Percentiles rank a stretch among this genome's conserved stretches.
Evolutionary conservation across 2,888 invertebrate species (phyloP).

Genomic region (Lasioglossum marginatum): DNA sequence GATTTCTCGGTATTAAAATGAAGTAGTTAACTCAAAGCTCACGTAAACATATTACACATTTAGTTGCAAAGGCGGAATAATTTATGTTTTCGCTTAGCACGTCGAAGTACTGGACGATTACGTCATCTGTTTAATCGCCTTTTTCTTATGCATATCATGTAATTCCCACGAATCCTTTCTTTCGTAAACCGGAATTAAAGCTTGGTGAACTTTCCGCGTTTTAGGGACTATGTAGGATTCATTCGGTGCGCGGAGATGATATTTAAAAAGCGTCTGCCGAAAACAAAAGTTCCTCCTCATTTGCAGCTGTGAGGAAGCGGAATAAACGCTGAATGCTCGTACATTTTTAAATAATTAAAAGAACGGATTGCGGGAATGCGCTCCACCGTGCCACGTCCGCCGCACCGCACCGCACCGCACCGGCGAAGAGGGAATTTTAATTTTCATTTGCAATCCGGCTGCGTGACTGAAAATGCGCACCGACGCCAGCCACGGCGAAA

Average conservation of each 20-base stretch:
- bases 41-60: not conserved
- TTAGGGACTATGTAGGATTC: not conserved
- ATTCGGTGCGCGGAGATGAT: not conserved
- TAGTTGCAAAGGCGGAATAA: not conserved
- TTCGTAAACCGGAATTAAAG: not conserved
- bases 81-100: not conserved
- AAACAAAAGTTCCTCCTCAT: slow-evolving; percentile 17
- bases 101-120: not conserved
- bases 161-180: not conserved
- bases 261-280: not conserved
- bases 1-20: no score
- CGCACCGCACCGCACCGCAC: not conserved
- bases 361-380: not conserved
- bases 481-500: not conserved
- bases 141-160: not conserved
- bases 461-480: slow-evolving; percentile 24
- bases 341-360: slow-evolving; percentile 26
- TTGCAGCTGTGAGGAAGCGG: not conserved
- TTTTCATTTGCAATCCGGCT: slow-evolving; percentile 37
- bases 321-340: not conserved
- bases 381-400: not conserved
- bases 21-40: not conserved
- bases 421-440: slow-evolving; percentile 35
- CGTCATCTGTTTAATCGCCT: not conserved
- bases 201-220: not conserved